phyloP scores from a whole-genome alignment of 2,113 vertebrate species.

The Uropsilus gracilis region DNA sequence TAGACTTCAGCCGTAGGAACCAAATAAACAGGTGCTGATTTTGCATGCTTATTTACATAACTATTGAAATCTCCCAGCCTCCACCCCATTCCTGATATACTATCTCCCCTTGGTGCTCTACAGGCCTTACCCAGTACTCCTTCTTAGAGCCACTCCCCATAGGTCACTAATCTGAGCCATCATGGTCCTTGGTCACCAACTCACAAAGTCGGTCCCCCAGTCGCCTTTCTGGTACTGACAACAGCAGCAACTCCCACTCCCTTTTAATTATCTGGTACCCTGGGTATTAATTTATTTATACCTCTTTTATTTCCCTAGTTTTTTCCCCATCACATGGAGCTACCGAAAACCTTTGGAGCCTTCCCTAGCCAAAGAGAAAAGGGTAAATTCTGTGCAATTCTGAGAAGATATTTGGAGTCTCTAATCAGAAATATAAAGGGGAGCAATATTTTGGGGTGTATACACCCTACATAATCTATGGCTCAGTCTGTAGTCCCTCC shows the following conservation, averaged over 20 bases:
- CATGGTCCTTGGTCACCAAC: background rate
- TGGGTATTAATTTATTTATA: background rate
- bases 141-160: background rate
- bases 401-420: background rate
- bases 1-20: background rate
- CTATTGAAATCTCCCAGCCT: background rate
- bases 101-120: background rate
- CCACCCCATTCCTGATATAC: background rate
- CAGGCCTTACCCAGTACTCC: background rate
- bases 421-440: background rate
- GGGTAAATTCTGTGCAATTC: background rate
- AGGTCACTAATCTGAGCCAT: background rate
- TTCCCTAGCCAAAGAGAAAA: background rate
- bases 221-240: background rate
- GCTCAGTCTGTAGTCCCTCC: background rate
- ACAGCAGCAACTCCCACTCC: background rate
- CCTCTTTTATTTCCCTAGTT: background rate
- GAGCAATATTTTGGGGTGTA: background rate
- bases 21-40: constrained; percentile 72
- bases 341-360: background rate
- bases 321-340: background rate
- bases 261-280: background rate
- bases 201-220: background rate
- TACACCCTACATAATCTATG: background rate
- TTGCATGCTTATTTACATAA: constrained; percentile 37